phyloP scores from a whole-genome alignment of 2,797 vertebrate genomes.

The Iguana delicatissima region DNA sequence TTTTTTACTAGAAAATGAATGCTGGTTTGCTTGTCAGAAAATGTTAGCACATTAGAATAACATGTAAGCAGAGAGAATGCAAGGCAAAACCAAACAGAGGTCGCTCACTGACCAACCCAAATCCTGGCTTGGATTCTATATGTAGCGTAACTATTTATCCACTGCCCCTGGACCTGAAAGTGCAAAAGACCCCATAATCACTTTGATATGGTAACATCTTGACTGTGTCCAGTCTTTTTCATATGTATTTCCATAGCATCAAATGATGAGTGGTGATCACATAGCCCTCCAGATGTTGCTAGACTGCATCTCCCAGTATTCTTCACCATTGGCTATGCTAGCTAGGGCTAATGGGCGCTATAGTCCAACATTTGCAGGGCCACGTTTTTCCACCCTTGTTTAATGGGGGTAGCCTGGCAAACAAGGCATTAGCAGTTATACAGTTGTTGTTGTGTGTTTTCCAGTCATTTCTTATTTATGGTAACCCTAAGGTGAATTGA shows the following conservation, averaged over 20 bases:
- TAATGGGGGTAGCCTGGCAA: too few species aligned
- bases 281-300: too few species aligned
- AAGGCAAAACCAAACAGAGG: conserved; percentile 20
- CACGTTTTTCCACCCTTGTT: too few species aligned
- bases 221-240: background rate
- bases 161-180: background rate
- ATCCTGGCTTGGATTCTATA: background rate
- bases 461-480: too few species aligned
- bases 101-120: too few species aligned
- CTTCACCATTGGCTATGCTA: too few species aligned
- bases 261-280: too few species aligned
- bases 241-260: background rate
- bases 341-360: too few species aligned
- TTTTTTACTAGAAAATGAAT: conserved; percentile 30
- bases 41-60: conserved; percentile 14
- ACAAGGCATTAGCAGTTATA: background rate
- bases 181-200: background rate
- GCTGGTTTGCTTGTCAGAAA: conserved; percentile 30
- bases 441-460: too few species aligned
- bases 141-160: conserved; percentile 7
- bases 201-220: background rate
- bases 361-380: too few species aligned
- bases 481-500: too few species aligned
- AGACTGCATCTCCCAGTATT: too few species aligned
- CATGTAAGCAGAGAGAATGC: conserved; percentile 9